These are phyloP conservation scores for Apolygus lucorum DNA, from an alignment of 1,140 invertebrate genomes.

Conservation along the genomic window DNA sequence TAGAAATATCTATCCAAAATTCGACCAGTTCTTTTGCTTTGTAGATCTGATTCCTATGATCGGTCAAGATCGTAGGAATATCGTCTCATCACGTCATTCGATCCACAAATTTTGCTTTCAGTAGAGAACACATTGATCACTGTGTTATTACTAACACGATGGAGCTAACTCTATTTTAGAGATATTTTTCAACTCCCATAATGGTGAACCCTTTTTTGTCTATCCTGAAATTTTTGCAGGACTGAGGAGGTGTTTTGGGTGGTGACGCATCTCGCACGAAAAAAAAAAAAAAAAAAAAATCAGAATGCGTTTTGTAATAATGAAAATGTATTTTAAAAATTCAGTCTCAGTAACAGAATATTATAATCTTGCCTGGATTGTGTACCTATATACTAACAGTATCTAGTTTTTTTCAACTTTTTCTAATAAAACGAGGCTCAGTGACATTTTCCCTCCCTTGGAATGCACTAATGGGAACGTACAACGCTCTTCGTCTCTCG, in stretches of 20 bases:
- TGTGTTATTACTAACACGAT: too few relatives aligned
- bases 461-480: conserved; percentile 17
- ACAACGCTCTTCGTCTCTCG: conserved; percentile 13
- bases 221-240: conserved; percentile 20
- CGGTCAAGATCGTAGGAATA: too few relatives aligned
- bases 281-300: conserved; percentile 1
- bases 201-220: conserved; percentile 14
- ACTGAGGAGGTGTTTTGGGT: conserved; percentile 16
- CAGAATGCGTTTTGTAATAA: neutral
- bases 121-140: too few relatives aligned
- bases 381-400: neutral
- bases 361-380: conserved; percentile 7
- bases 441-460: conserved; percentile 58
- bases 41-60: too few relatives aligned
- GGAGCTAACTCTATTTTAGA: too few relatives aligned
- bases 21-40: too few relatives aligned
- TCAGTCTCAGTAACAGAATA: too few relatives aligned
- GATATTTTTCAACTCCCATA: conserved; percentile 5
- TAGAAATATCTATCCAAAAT: too few relatives aligned
- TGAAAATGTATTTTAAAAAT: too few relatives aligned
- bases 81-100: too few relatives aligned
- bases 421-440: conserved; percentile 35
- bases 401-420: conserved; percentile 9
- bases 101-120: too few relatives aligned
- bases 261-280: conserved; percentile 26